Evolutionary conservation across 1,140 invertebrate genomes (phyloP), one percentile per base, ranked within the genome.

Genomic region (Oryctes rhinoceros): DNA sequence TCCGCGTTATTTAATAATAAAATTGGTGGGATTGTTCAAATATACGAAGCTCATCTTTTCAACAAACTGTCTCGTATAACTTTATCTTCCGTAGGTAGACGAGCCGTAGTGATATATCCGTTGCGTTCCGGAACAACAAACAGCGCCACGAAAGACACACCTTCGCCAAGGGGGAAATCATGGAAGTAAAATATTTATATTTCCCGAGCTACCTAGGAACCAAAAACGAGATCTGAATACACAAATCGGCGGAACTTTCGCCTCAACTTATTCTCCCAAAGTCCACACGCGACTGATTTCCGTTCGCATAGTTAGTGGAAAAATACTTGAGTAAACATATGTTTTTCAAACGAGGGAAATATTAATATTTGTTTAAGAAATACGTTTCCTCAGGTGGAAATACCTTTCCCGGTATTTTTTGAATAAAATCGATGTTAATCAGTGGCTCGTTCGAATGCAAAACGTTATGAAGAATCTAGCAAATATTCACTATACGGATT

Each of bases 21-120:
- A 67, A 67, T 67, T 67, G 65, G 65, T 35, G 65, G n/a, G 65
- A 67, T 67, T 67, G 65, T 67, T 67, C 65, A 67, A 67, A 67
- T 35, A 67, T 67, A 67, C 65, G 20, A 44, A 76, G 39, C 74
- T 76, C 74, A 48, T 48, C 35, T 44, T 76, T 76, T 76, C 74
- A 76, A 48, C 74, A 76, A 76, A 76, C 74, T 76, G 74, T 76
- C 74, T 76, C 74, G 35, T 76, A 76, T 76, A 76, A 76, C 74
- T 76, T 47, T 48, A 76, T 76, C 44, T 76, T 44, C 37, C 35
- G 37, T 76, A 76, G 20, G 11, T 44, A 76, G 35, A n/a, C 44
- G 65, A n/a, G 65, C 30, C 0, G 7, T 6, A 44, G 15, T 18
- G n/a, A 0, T 24, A 10, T 6, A 6, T 24, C n/a, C 65, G 20